These are phyloP conservation scores for Larimichthys polyactis DNA, from an alignment of 2,113 vertebrate genomes.

Conservation along the genomic window DNA sequence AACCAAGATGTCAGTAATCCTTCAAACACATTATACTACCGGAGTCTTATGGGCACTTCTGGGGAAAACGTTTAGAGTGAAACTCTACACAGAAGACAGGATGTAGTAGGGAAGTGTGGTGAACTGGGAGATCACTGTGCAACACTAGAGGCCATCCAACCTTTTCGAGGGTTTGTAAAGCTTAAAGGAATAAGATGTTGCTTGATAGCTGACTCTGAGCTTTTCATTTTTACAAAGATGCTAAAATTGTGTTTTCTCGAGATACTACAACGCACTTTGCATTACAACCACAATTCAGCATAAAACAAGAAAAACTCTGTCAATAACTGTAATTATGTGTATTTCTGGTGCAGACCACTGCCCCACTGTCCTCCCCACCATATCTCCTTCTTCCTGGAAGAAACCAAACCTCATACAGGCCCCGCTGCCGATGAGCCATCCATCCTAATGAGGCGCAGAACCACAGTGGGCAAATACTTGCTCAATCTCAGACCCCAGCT, in stretches of 20 bases:
- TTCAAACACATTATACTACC: conserved; percentile 36
- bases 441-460: conserved; percentile 55
- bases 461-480: conserved; percentile 52
- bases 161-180: neutral
- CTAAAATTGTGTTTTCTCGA: neutral
- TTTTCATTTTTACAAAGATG: neutral
- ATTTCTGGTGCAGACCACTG: conserved; percentile 7
- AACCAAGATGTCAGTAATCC: conserved; percentile 47
- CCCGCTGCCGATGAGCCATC: conserved; percentile 18
- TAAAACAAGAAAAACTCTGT: neutral
- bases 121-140: neutral
- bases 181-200: neutral
- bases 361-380: conserved; percentile 3
- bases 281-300: neutral
- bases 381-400: conserved; percentile 22
- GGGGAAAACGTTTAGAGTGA: conserved; percentile 46
- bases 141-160: neutral
- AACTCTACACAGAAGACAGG: conserved; percentile 14
- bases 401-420: conserved; percentile 35
- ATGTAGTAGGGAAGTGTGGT: conserved; percentile 9
- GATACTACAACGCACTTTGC: neutral
- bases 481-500: conserved; percentile 51
- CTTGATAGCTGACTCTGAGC: neutral
- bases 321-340: conserved; percentile 21
- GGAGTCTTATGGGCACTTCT: conserved; percentile 35